phyloP scores from a whole-genome alignment of 2,797 vertebrate species.

The Chlorospingus flavigularis region DNA sequence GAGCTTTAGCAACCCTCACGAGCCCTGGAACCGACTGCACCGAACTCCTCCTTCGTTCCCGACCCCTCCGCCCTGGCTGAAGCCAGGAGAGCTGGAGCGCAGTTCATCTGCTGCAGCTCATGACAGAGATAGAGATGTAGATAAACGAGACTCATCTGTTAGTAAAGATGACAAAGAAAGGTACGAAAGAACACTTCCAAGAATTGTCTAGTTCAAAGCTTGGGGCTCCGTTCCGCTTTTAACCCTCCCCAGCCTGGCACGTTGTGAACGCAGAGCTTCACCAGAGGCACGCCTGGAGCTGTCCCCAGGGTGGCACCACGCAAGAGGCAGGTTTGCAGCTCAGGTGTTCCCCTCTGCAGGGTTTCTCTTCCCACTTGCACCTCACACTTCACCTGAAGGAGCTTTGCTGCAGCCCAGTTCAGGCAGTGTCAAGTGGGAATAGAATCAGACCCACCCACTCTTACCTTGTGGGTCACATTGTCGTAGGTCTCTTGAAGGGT shows the following conservation, averaged over 20 bases:
- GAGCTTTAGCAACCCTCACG: slow-evolving; percentile 87
- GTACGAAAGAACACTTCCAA: slow-evolving; percentile 81
- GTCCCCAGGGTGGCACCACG: fast-evolving
- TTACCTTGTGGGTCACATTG: not conserved
- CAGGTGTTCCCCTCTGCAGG: not conserved
- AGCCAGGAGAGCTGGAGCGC: slow-evolving; percentile 93
- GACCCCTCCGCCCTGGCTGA: slow-evolving; percentile 98
- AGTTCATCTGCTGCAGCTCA: slow-evolving; percentile 91
- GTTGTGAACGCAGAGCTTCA: slow-evolving; percentile 27
- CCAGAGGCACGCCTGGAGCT: not conserved
- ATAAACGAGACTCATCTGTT: slow-evolving; percentile 88
- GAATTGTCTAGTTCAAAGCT: slow-evolving; percentile 67
- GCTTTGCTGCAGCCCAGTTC: not conserved
- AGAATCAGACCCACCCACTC: not conserved
- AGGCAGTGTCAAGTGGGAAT: not conserved
- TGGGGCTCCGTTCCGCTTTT: slow-evolving; percentile 64
- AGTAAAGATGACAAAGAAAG: slow-evolving; percentile 97
- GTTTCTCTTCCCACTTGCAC: slow-evolving; percentile 19
- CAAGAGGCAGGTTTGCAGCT: not conserved
- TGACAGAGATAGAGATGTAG: slow-evolving; percentile 90
- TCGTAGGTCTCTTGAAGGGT: not conserved
- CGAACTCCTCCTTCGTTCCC: slow-evolving; percentile 97
- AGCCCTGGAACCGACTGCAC: slow-evolving; percentile 98
- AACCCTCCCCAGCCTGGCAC: slow-evolving; percentile 71
- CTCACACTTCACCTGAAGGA: not conserved